Base-by-base conservation (phyloP, 1,140 invertebrate species). In the Plodia interpunctella region DNA sequence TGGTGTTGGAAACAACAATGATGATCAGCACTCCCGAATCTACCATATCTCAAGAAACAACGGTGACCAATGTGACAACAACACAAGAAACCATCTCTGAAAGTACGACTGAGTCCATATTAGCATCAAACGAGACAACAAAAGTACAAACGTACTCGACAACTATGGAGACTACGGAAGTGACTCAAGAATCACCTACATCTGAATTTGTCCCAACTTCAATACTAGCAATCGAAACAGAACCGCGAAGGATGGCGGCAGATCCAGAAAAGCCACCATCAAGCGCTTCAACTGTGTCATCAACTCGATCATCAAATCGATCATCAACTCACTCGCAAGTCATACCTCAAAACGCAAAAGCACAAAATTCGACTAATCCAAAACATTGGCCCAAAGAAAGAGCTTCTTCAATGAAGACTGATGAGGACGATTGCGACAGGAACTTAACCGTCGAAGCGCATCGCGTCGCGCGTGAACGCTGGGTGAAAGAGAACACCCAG, bases 371-470 rank as follows among this genome's bases (percentile, higher is more conserved):
- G 35, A 44, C 13, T n/a, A n/a, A 44, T 15, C 3, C 4, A 9
- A 9, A 9, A 52, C 19, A 55, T 35, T 73, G 70, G 68, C 57
- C 74, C 13, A 68, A 66, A 21, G 67, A 73, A 32, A 72, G 69
- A 60, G 38, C 59, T 55, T 38, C 50, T 19, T 38, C 66, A 70
- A 52, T 32, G 30, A 64, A 61, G 49, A 44, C 62, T 15, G 44
- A 68, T 28, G 54, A 67, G 49, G 55, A 35, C 17, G 68, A 68
- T 0, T 30, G 61, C 11, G 63, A 70, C 18, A 58, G 77, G 59
- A 72, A 74, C 55, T 35, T 60, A 11, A 74, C 69, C 32, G 60
- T 78, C 10, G 76, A 81, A 63, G 77, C 80, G 51, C 76, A 71
- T 15, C 69, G 38, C 13, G 13, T 15, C 15, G n/a, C 38, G 13